These are phyloP conservation scores for Ashinkailepas kermadecensis DNA, from an alignment of 2,888 invertebrate species.

Conservation along the genomic window DNA sequence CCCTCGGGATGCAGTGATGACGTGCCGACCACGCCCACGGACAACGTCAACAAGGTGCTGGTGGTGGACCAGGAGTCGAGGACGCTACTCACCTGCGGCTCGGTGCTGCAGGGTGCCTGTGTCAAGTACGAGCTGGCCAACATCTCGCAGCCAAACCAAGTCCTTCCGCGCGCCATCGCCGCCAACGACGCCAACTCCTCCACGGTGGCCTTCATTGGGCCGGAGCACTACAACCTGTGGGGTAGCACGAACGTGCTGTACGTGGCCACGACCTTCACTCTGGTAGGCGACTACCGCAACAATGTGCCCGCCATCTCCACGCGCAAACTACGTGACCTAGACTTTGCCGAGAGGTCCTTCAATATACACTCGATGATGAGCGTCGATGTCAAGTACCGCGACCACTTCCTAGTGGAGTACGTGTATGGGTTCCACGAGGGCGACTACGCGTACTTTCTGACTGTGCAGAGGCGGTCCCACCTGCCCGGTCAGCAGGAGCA, in stretches of 20 bases:
- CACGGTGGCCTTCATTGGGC: conserved; percentile 33
- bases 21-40: conserved; percentile 48
- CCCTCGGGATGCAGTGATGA: conserved; percentile 61
- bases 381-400: conserved; percentile 86
- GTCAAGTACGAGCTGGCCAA: conserved; percentile 72
- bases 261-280: conserved; percentile 90
- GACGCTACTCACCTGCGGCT: conserved; percentile 78
- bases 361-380: conserved; percentile 75
- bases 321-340: conserved; percentile 68
- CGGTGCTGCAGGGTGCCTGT: conserved; percentile 81
- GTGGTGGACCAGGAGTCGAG: conserved; percentile 72
- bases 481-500: conserved; percentile 77
- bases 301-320: conserved; percentile 88
- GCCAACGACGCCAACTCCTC: conserved; percentile 33
- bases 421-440: conserved; percentile 92
- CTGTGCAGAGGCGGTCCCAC: conserved; percentile 87
- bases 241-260: conserved; percentile 74
- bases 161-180: conserved; percentile 31
- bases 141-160: conserved; percentile 49
- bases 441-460: conserved; percentile 90
- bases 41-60: conserved; percentile 86
- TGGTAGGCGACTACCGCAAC: conserved; percentile 82
- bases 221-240: conserved; percentile 65
- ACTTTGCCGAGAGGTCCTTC: conserved; percentile 73
- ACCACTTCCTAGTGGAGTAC: conserved; percentile 90